Conservation (phyloP, 92 coral and sea anemone genomes). For the Porites cylindrica region DNA sequence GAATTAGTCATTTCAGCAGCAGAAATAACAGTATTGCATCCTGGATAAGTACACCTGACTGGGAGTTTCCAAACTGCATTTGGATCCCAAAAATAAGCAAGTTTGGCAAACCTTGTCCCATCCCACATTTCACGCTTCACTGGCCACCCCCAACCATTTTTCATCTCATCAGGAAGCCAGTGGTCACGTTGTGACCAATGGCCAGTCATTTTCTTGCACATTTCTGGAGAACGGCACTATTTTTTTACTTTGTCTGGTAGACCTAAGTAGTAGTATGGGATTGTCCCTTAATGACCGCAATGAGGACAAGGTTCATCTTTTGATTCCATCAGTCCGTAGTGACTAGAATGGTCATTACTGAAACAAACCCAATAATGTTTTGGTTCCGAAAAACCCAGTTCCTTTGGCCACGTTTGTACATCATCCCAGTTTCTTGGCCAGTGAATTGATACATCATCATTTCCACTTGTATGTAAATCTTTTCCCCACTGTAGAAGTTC, state of each 20-base stretch:
- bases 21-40: constrained; percentile 68
- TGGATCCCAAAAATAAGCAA: constrained; percentile 82
- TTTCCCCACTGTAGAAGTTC: constrained; percentile 57
- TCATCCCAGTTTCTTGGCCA: constrained; percentile 74
- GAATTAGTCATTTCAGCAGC: constrained; percentile 43
- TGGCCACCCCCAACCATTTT: constrained; percentile 58
- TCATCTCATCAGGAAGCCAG: constrained; percentile 72
- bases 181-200: constrained; percentile 82
- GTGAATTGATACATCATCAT: constrained; percentile 48
- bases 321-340: constrained; percentile 75
- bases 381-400: constrained; percentile 70
- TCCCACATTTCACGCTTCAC: constrained; percentile 78
- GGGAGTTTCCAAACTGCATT: constrained; percentile 72
- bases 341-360: constrained; percentile 56
- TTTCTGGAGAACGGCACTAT: constrained; percentile 63
- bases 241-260: constrained; percentile 72
- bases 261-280: constrained; percentile 78
- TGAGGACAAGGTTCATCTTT: constrained; percentile 67
- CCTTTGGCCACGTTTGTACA: constrained; percentile 48
- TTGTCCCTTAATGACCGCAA: constrained; percentile 67
- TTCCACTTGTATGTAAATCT: constrained; percentile 46
- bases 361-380: constrained; percentile 73
- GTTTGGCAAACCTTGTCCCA: constrained; percentile 77
- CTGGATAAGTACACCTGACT: constrained; percentile 68
- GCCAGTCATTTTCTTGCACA: constrained; percentile 75